Conservation (phyloP, 2,113 vertebrate species). For the Trichomycterus rosablanca region DNA sequence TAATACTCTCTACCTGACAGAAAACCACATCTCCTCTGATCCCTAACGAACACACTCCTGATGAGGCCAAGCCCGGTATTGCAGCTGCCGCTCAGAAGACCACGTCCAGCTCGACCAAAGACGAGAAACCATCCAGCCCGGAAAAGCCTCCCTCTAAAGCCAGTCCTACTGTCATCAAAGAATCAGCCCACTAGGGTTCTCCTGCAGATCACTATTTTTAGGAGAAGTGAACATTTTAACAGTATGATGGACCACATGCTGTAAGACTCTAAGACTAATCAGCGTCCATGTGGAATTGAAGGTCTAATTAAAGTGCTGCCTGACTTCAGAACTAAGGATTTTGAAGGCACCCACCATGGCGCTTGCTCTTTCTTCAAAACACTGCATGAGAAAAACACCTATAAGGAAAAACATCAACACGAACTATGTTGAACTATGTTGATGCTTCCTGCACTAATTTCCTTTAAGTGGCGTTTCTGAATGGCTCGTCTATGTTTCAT, state of each 20-base stretch:
- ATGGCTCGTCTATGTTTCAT: conserved; percentile 33
- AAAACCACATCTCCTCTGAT: conserved; percentile 70
- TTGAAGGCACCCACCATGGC: conserved; percentile 42
- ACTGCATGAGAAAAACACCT: conserved; percentile 58
- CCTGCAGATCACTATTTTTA: not conserved
- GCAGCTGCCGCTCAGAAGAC: conserved; percentile 46
- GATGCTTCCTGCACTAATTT: conserved; percentile 22
- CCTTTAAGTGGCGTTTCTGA: conserved; percentile 16
- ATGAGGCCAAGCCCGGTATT: conserved; percentile 60
- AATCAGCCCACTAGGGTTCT: conserved; percentile 51
- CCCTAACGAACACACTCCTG: conserved; percentile 68
- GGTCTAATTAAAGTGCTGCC: not conserved
- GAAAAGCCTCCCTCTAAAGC: conserved; percentile 54
- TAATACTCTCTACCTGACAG: conserved; percentile 49
- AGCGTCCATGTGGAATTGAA: conserved; percentile 4
- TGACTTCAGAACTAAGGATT: not conserved
- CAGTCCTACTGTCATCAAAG: conserved; percentile 52
- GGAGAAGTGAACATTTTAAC: conserved; percentile 9
- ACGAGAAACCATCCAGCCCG: conserved; percentile 42
- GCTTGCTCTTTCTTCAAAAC: conserved; percentile 49
- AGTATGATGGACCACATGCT: not conserved
- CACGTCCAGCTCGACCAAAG: conserved; percentile 43
- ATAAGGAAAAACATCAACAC: conserved; percentile 30
- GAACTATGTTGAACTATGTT: not conserved
- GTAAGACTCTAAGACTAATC: not conserved